phyloP scores from a whole-genome alignment of 2,113 vertebrate species.

The Cyprinus carpio region DNA sequence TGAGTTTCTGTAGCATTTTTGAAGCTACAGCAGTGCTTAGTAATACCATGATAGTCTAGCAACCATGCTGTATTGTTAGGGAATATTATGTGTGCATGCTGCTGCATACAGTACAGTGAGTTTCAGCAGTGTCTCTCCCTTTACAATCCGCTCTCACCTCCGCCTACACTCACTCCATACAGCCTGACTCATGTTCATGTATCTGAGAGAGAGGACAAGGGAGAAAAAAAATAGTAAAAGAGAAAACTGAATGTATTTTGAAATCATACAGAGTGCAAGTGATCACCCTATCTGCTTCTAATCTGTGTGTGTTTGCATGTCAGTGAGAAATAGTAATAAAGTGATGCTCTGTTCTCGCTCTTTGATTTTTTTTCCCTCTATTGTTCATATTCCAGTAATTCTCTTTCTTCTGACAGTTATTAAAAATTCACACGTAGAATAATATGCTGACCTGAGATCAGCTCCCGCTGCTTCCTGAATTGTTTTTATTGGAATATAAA shows the following conservation, averaged over 20 bases:
- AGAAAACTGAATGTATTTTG: neutral
- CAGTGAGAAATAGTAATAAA: neutral
- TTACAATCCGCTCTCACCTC: conserved; percentile 32
- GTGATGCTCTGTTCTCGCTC: neutral
- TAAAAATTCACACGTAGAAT: neutral
- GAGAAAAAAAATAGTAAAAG: neutral
- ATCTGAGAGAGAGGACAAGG: neutral
- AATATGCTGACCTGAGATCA: neutral
- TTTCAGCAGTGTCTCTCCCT: neutral
- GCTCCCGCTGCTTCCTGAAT: neutral
- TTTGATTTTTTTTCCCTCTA: neutral
- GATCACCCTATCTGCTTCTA: neutral
- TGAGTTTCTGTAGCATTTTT: neutral
- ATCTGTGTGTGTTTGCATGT: neutral
- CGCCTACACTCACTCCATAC: conserved; percentile 43
- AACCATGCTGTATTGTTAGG: neutral
- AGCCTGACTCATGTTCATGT: conserved; percentile 24
- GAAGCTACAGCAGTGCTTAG: neutral
- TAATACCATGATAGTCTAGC: neutral
- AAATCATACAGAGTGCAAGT: neutral
- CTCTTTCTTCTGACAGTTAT: neutral
- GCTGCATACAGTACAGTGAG: neutral
- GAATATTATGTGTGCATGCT: neutral
- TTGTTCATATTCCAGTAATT: neutral
- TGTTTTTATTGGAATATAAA: conserved; percentile 16